A percentile compares a stretch with the other conserved stretches of the same genome.
These are phyloP conservation scores for Ptychobarbus kaznakovi DNA, from an alignment of 2,797 vertebrate species.

Conservation along the genomic window DNA sequence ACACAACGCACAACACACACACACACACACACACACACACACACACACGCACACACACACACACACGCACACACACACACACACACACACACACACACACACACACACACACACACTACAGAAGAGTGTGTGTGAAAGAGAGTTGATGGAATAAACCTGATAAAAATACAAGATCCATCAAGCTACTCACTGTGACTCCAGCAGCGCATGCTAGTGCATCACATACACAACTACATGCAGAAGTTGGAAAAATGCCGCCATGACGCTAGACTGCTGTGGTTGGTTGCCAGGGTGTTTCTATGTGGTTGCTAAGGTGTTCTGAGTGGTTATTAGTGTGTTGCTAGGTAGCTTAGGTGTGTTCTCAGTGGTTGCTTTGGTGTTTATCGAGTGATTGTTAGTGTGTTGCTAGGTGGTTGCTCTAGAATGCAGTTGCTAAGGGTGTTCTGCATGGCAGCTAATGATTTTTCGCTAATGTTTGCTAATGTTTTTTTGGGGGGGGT, in stretches of 20 bases:
- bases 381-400: not conserved
- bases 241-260: not conserved
- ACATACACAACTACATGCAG: not conserved
- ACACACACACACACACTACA: constrained; percentile 37
- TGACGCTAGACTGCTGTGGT: not conserved
- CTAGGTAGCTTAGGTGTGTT: not conserved
- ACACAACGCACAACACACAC: constrained; percentile 42
- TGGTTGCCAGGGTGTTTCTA: constrained; percentile 7
- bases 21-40: too few species aligned
- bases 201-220: not conserved
- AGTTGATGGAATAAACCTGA: not conserved
- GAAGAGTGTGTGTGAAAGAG: not conserved
- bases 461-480: too few species aligned
- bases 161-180: constrained; percentile 20
- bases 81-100: constrained; percentile 48
- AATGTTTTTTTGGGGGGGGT: too few species aligned
- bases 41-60: too few species aligned
- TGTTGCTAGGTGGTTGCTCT: not conserved
- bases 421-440: too few species aligned
- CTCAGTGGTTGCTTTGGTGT: not conserved
- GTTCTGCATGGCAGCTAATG: too few species aligned
- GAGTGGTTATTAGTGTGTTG: not conserved
- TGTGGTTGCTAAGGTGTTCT: not conserved
- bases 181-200: not conserved
- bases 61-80: constrained; percentile 37